Base-by-base conservation (phyloP, 2,113 vertebrate species). In the Cryptotis parvus region DNA sequence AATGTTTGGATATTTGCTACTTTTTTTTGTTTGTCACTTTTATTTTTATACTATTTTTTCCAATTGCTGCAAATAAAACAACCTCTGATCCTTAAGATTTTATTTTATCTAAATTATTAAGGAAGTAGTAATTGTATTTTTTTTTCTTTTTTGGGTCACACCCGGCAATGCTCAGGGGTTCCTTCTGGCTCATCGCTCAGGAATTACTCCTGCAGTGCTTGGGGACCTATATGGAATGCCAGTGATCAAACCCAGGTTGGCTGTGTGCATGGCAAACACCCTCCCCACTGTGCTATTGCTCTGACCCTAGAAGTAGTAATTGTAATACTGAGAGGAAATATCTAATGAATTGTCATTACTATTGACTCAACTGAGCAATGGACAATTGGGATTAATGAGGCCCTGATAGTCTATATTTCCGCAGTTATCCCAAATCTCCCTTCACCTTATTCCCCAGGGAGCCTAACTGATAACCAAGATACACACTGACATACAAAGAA, bases 351-450 rank as follows among this genome's bases (percentile, higher is more conserved):
- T 58, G 3, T 76, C 8, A 39, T 80, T 77, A 2, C 39, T 77
- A 24, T 6, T 6, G 91, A 31, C 9, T 79, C 26, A 33, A 12
- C 4, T 69, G 6, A 37, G 9, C 69, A 86, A 93, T 45, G 24
- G 88, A 39, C 77, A 78, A 31, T 29, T 1, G 31, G 9, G 6
- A 26, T 4, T 9, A 69, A 26, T 35, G 52, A 43, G 43, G 68
- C 8, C n/a, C 2, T 39, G 2, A 63, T 29, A 16, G 14, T 76
- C 8, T 24, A 20, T 18, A 14, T 24, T 83, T 2, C 45, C 2
- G 3, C 55, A 45, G 15, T 2, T 0, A 16, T 0, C 4, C n/a
- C 52, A 18, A 0, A 33, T 26, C 0, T 11, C 35, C 65, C 0
- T 2, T 18, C 3, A 4, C 8, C 8, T 41, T 22, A 52, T 14